A percentile compares a stretch with the other conserved stretches of the same genome.
phyloP scores from a whole-genome alignment of 1,140 invertebrate species.

The Trichonephila clavipes region DNA sequence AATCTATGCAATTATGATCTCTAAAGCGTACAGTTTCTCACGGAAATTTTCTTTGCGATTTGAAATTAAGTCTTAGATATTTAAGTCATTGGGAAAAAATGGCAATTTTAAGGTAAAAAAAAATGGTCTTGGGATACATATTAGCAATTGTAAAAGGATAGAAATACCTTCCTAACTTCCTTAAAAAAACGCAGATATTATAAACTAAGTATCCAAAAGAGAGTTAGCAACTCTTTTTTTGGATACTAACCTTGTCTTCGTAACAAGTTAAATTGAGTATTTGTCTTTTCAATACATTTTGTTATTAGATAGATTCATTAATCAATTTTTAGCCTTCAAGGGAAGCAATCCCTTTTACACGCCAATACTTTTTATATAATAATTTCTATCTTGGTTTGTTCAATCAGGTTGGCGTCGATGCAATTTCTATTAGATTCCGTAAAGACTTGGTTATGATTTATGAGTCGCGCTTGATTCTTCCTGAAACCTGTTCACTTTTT shows the following conservation, averaged over 20 bases:
- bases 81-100: no score
- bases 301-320: background rate
- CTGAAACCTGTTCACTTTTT: conserved; percentile 28
- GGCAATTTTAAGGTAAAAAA: no score
- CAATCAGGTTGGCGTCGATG: conserved; percentile 18
- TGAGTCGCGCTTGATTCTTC: background rate
- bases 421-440: background rate
- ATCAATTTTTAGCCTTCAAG: background rate
- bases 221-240: no score
- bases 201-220: no score
- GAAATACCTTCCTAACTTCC: no score
- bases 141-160: no score
- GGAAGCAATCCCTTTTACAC: background rate
- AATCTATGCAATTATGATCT: no score
- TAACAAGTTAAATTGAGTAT: background rate
- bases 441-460: conserved; percentile 53
- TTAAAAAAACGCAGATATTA: no score
- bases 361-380: background rate
- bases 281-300: background rate
- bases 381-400: conserved; percentile 30
- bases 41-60: no score
- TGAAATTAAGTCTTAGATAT: no score
- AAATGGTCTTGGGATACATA: no score
- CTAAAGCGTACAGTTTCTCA: no score
- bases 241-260: background rate